Evolutionary conservation across 2,888 invertebrate genomes (phyloP).

Genomic region (Iphiclides podalirius): DNA sequence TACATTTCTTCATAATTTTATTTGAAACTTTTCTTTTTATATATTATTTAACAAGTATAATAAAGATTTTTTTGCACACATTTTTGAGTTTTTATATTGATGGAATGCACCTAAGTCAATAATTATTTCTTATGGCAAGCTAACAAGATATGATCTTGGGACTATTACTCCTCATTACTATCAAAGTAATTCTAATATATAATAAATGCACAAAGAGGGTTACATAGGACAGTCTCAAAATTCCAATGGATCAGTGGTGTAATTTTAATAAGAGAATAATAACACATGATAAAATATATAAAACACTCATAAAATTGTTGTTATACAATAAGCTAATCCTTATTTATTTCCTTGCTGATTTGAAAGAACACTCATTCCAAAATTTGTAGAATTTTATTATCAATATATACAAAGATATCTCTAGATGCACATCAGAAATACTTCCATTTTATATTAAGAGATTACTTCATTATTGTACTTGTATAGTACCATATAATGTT

Average conservation of each 20-base stretch:
- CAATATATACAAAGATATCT: neutral
- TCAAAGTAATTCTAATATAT: neutral
- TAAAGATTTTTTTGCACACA: too few species aligned
- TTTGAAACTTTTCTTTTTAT: too few species aligned
- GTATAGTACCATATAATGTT: too few species aligned
- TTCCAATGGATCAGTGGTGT: too few species aligned
- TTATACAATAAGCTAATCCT: neutral
- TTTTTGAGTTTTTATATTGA: too few species aligned
- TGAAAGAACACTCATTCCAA: neutral
- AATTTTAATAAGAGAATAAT: too few species aligned
- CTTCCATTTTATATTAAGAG: neutral
- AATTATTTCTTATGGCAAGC: neutral
- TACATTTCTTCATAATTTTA: too few species aligned
- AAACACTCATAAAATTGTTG: slow-evolving; percentile 3
- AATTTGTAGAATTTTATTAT: neutral
- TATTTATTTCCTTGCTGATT: too few species aligned
- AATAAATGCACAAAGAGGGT: neutral
- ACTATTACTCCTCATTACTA: neutral
- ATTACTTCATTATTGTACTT: neutral
- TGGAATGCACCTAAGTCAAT: too few species aligned
- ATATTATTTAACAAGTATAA: too few species aligned
- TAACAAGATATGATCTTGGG: neutral
- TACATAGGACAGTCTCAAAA: too few species aligned
- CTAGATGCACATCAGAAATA: neutral
- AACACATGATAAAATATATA: slow-evolving; percentile 3